A percentile compares a stretch with the other conserved stretches of the same genome.
phyloP scores from a whole-genome alignment of 2,888 invertebrate genomes.

The Candidula unifasciata region DNA sequence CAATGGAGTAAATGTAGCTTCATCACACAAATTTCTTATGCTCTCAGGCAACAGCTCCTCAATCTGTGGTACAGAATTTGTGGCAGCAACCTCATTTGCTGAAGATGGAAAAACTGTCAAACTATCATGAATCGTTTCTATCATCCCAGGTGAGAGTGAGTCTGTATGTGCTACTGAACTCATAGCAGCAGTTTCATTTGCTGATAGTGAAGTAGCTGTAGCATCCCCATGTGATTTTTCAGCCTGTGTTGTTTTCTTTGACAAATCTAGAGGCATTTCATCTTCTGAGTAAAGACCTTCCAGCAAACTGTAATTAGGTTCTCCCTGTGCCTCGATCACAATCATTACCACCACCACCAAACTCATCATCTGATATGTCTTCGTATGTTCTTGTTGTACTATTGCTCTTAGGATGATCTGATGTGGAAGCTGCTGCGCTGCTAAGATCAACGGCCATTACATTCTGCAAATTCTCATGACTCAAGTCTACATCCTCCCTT shows the following conservation, averaged over 20 bases:
- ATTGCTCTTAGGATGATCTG: not conserved
- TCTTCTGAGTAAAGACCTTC: not conserved
- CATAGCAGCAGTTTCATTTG: not conserved
- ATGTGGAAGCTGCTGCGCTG: not conserved
- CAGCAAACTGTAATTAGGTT: not conserved
- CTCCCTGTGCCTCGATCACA: not conserved
- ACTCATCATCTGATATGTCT: constrained; percentile 13
- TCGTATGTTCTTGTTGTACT: not conserved
- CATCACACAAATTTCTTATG: too few relatives aligned
- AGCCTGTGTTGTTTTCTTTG: not conserved
- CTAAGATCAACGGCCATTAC: too few relatives aligned
- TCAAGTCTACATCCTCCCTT: too few relatives aligned
- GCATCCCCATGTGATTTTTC: not conserved
- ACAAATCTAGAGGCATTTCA: constrained; percentile 26
- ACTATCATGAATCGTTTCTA: too few relatives aligned
- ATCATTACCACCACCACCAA: not conserved
- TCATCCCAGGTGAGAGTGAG: too few relatives aligned
- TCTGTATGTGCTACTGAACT: too few relatives aligned
- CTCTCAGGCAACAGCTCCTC: too few relatives aligned
- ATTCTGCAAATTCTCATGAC: too few relatives aligned
- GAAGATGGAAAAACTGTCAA: too few relatives aligned
- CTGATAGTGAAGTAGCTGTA: not conserved
- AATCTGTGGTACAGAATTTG: too few relatives aligned
- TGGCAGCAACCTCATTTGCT: too few relatives aligned
- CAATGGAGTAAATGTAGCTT: too few relatives aligned